These are phyloP conservation scores for Xiphias gladius DNA, from an alignment of 2,113 vertebrate genomes.

Conservation along the genomic window DNA sequence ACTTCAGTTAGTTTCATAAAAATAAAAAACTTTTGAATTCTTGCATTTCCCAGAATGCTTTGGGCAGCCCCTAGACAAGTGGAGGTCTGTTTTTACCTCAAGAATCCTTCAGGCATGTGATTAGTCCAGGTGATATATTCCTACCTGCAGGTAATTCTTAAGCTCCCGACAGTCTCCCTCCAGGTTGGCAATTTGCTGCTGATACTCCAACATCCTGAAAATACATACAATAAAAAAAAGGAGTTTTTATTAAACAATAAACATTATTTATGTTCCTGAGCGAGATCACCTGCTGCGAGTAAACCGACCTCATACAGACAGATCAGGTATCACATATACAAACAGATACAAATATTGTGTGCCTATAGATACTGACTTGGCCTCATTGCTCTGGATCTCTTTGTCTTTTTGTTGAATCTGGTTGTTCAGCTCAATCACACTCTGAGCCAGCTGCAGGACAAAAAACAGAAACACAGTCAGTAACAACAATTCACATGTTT, in stretches of 20 bases:
- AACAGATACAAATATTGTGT: background rate
- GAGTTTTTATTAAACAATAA: too few species aligned
- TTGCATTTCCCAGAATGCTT: background rate
- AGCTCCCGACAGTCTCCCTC: slow-evolving; percentile 93
- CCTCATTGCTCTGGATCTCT: slow-evolving; percentile 95
- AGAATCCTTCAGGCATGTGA: too few species aligned
- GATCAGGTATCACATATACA: background rate
- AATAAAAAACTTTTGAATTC: background rate
- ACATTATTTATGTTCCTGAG: too few species aligned
- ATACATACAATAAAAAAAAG: too few species aligned
- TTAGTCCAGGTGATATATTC: background rate
- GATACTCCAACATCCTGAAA: slow-evolving; percentile 91
- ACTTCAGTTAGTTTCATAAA: background rate
- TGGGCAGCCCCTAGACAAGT: background rate
- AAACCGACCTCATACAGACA: too few species aligned
- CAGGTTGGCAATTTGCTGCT: slow-evolving; percentile 89
- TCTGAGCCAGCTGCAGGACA: slow-evolving; percentile 90
- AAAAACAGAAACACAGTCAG: background rate
- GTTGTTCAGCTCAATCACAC: slow-evolving; percentile 96
- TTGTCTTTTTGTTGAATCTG: slow-evolving; percentile 96
- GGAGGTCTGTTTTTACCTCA: background rate
- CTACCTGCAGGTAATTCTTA: slow-evolving; percentile 85
- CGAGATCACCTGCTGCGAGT: too few species aligned
- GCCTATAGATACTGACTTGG: slow-evolving; percentile 87
- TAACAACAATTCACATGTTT: background rate